Conservation (phyloP, 2,888 invertebrate genomes). For the Cyrtodaria siliqua region DNA sequence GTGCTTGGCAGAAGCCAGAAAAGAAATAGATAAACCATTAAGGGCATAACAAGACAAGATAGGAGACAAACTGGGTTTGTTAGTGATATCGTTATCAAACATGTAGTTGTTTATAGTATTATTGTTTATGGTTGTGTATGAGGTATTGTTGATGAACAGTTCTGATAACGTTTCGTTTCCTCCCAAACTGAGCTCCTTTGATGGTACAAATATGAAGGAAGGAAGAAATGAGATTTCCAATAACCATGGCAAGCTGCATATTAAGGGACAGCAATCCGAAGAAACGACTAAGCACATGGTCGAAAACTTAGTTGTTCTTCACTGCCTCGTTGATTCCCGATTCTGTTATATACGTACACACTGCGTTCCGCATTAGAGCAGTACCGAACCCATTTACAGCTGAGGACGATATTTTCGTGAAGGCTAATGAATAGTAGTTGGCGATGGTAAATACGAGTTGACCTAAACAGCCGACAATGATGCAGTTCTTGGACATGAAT, state of each 20-base stretch:
- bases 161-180: too few relatives aligned
- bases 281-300: conserved; percentile 77
- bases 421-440: conserved; percentile 79
- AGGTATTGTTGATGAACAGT: too few relatives aligned
- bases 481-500: conserved; percentile 76
- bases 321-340: conserved; percentile 77
- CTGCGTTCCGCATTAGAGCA: conserved; percentile 82
- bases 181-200: neutral
- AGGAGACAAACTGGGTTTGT: too few relatives aligned
- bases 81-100: too few relatives aligned
- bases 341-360: conserved; percentile 83
- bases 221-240: conserved; percentile 82
- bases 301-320: conserved; percentile 69
- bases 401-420: conserved; percentile 79
- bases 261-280: conserved; percentile 83
- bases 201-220: conserved; percentile 72
- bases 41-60: too few relatives aligned
- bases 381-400: conserved; percentile 78
- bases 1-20: too few relatives aligned
- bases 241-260: conserved; percentile 79
- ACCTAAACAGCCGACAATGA: conserved; percentile 69
- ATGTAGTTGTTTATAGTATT: too few relatives aligned
- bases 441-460: conserved; percentile 78
- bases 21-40: too few relatives aligned
- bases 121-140: too few relatives aligned